Evolutionary conservation across 2,888 invertebrate genomes (phyloP), one percentile per base, ranked within the genome.

Genomic region (Lochmaea crataegi): DNA sequence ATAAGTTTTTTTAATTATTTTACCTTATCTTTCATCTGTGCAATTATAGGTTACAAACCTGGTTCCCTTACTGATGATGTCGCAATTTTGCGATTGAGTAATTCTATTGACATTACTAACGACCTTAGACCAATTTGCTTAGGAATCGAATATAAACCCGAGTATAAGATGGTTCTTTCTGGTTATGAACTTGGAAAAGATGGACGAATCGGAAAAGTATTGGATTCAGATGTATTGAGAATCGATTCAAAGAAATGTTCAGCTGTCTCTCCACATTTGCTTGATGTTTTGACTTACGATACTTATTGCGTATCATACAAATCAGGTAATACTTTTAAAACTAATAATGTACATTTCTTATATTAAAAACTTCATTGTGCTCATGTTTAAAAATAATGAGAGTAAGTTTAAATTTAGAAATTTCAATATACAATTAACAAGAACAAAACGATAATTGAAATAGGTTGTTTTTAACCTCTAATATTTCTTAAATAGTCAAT

Each of bases 111-210:
- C 2, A 88, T 88, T 80, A 86, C 88, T 1, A 88, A 88, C 72
- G 88, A 87, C 82, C 89, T 90, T 32, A 85, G 88, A 38, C 89
- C 91, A 0, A 89, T 90, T 5, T 91, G 91, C 77, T 85, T 91
- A 18, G 74, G 68, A n/a, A 68, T 48, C 2, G 61, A 63, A 11
- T 61, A 71, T 6, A 57, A 22, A 22, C 26, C 26, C 14, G 65
- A 56, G 0, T 68, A 71, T 22, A 68, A 71, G 53, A 70, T 71
- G 4, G 71, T 75, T 41, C 26, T 82, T 57, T 70, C 76, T 38
- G 81, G 81, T n/a, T 78, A 78, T 38, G 73, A 68, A 10, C 70
- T 78, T 66, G 76, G 53, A 12, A 58, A 65, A 9, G 68, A 77
- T 22, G 72, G 74, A 42, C 58, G 57, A 38, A 48, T 76, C 42